Percentiles rank a stretch among this genome's conserved stretches.
Evolutionary conservation across 1,140 invertebrate genomes (phyloP).

Genomic region (Hirudo medicinalis): DNA sequence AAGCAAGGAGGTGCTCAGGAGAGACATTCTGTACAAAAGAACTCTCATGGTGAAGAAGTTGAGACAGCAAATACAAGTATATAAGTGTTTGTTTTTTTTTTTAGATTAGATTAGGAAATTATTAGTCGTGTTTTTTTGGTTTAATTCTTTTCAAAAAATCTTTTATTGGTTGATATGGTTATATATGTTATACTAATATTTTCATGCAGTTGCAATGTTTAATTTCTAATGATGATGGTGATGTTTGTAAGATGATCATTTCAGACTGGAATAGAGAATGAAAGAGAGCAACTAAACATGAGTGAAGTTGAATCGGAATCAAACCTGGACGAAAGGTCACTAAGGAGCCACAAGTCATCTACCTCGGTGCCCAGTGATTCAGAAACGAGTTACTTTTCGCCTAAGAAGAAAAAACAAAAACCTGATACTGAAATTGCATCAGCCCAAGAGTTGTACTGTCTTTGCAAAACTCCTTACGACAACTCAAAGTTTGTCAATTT

Average conservation of each 20-base stretch:
- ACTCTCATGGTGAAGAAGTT: background rate
- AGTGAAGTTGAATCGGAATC: no score
- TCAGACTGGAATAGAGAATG: no score
- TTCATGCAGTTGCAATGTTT: no score
- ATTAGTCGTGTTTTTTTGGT: no score
- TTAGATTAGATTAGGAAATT: no score
- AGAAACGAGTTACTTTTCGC: slow-evolving; percentile 1
- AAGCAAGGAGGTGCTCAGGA: background rate
- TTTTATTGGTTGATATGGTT: no score
- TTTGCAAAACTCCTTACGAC: slow-evolving; percentile 89
- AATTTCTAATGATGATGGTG: no score
- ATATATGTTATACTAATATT: no score
- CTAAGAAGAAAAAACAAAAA: slow-evolving; percentile 26
- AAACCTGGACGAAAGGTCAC: background rate
- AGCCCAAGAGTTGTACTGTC: slow-evolving; percentile 74
- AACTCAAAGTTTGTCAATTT: slow-evolving; percentile 70
- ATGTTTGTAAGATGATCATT: no score
- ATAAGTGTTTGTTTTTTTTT: no score
- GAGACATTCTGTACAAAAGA: slow-evolving; percentile 5
- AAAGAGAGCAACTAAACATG: no score
- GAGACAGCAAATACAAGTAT: background rate
- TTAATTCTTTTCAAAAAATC: no score
- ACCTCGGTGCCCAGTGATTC: background rate
- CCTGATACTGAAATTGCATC: slow-evolving; percentile 21
- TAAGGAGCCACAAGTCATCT: background rate